These are phyloP conservation scores for Pachyramphus minor DNA, from an alignment of 2,113 vertebrate genomes.

Conservation along the genomic window DNA sequence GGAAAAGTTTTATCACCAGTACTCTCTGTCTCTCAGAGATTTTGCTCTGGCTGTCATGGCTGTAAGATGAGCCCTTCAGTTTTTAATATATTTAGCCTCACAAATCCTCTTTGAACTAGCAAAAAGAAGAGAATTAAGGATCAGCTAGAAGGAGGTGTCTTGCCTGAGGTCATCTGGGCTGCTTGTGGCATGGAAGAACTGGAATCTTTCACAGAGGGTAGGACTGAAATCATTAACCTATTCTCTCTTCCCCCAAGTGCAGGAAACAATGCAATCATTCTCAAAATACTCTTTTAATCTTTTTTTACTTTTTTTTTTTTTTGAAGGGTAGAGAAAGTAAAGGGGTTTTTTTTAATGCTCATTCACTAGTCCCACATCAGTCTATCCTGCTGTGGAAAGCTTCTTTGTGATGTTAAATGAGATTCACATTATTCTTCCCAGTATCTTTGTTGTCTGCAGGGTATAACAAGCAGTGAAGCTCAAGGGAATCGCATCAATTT, in stretches of 20 bases:
- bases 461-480: not conserved
- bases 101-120: slow-evolving; percentile 7
- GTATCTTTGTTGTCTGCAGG: slow-evolving; percentile 22
- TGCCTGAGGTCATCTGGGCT: slow-evolving; percentile 8
- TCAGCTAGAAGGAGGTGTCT: not conserved
- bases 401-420: slow-evolving; percentile 41
- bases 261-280: not conserved
- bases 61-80: not conserved
- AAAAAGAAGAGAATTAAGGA: slow-evolving; percentile 1
- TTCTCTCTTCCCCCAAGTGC: not conserved
- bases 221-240: not conserved
- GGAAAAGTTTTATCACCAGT: not conserved
- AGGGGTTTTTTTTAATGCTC: not conserved
- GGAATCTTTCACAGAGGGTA: not conserved
- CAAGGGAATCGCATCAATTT: not conserved
- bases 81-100: slow-evolving; percentile 6
- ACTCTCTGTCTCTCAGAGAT: not conserved
- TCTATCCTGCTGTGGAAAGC: not conserved
- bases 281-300: not conserved
- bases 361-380: not conserved
- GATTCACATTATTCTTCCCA: slow-evolving; percentile 8
- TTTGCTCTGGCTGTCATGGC: not conserved
- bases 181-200: not conserved
- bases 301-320: not conserved
- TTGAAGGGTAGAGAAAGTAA: not conserved